Evolutionary conservation across 2,113 vertebrate species (phyloP).

Genomic region (Seriola quinqueradiata): DNA sequence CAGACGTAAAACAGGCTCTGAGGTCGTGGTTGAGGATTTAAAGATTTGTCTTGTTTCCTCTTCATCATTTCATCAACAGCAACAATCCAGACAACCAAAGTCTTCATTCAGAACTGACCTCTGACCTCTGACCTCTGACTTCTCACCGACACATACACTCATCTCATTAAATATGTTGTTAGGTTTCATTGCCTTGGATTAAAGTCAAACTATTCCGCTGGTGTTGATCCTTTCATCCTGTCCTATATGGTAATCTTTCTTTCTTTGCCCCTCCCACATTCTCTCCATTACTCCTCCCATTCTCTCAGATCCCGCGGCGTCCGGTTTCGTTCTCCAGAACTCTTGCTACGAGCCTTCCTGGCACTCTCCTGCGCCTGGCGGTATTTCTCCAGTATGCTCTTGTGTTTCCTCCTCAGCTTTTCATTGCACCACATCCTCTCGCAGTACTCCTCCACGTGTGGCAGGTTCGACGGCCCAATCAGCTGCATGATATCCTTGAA

Average conservation of each 20-base stretch:
- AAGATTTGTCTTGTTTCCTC: not conserved
- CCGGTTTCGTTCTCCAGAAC: slow-evolving; percentile 86
- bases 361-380: slow-evolving; percentile 88
- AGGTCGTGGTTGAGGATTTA: not conserved
- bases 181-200: not conserved
- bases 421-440: slow-evolving; percentile 92
- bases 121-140: not conserved
- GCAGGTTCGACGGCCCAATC: slow-evolving; percentile 88
- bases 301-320: slow-evolving; percentile 87
- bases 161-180: slow-evolving; percentile 13
- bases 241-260: slow-evolving; percentile 14
- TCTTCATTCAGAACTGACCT: not conserved
- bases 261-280: not conserved
- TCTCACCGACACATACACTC: not conserved
- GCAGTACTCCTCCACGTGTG: slow-evolving; percentile 92
- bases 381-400: slow-evolving; percentile 86
- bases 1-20: not conserved
- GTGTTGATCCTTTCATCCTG: slow-evolving; percentile 13
- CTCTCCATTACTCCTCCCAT: slow-evolving; percentile 51
- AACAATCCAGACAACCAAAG: slow-evolving; percentile 1
- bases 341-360: slow-evolving; percentile 87
- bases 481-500: slow-evolving; percentile 96
- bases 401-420: slow-evolving; percentile 85
- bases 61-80: slow-evolving; percentile 8
- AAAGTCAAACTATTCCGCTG: slow-evolving; percentile 12